Evolutionary conservation across 2,888 invertebrate genomes (phyloP), one percentile per base, ranked within the genome.

Genomic region (Drosophila infuscata): DNA sequence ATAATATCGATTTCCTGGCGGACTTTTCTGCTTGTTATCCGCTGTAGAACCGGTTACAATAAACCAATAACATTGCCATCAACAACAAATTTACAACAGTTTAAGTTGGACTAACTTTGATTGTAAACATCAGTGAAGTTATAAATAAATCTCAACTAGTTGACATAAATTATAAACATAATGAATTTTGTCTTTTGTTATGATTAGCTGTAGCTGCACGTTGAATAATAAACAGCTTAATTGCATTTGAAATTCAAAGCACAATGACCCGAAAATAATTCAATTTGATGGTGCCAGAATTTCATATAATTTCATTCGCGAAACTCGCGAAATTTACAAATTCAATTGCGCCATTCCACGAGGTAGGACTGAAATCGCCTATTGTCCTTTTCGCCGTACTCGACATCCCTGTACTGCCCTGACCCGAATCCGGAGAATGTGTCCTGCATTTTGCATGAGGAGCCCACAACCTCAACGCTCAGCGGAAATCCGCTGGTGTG

Each of bases 191-290:
- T 25, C 33, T 36, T 30, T 7, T 30, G 17, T 29, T 29, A 36
- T 33, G 30, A n/a, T 36, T 4, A 25, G 8, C 20, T 48, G 30
- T 15, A 33, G 36, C 25, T 43, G 35, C n/a, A 17, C 41, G 9
- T 53, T 54, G 65, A 49, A 46, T 48, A 53, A 57, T 54, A 72
- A 60, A 38, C 30, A 54, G 30, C 51, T 30, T 66, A 88, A 89
- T 84, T 84, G 68, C 84, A 84, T 84, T 85, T 71, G 70, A 86
- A 88, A 84, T 89, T 84, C 84, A 32, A 53, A 71, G 74, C 68
- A 66, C 71, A 76, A 60, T 80, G 68, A 66, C 48, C 58, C 51
- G 57, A 71, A 66, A 59, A 64, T 70, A 81, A 83, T 89, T 87
- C 52, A 70, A 83, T 75, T 87, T 71, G 38, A 74, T 68, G 69